phyloP scores from a whole-genome alignment of 2,113 vertebrate genomes.

The Empidonax traillii region DNA sequence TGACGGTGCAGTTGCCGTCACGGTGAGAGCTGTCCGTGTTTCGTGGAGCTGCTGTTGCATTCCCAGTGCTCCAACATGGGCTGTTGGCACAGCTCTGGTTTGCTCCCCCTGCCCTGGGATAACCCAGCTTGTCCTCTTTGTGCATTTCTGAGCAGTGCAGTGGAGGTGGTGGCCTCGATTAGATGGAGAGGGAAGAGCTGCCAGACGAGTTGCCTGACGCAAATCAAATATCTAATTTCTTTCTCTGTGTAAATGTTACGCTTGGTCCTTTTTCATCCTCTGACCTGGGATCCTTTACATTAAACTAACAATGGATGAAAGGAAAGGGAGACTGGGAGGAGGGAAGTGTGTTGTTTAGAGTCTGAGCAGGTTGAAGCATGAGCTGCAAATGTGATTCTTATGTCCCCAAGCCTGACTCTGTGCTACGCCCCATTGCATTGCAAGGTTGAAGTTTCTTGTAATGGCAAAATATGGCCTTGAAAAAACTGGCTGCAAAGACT shows the following conservation, averaged over 20 bases:
- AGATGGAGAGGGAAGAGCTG: neutral
- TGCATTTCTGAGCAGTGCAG: neutral
- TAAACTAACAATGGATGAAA: neutral
- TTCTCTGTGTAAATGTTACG: neutral
- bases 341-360: neutral
- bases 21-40: neutral
- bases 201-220: neutral
- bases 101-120: neutral
- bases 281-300: neutral
- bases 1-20: fast-evolving
- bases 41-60: neutral
- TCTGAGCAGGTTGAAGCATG: neutral
- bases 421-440: neutral
- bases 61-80: fast-evolving
- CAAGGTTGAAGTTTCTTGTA: constrained; percentile 13
- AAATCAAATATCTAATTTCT: neutral
- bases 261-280: neutral
- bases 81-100: neutral
- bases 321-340: neutral
- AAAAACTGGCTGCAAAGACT: constrained; percentile 6
- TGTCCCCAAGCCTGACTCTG: neutral
- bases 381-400: neutral
- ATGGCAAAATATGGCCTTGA: neutral
- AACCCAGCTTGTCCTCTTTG: neutral
- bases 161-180: neutral